These are phyloP conservation scores for Phaethon lepturus DNA, from an alignment of 2,113 vertebrate species.

Conservation along the genomic window DNA sequence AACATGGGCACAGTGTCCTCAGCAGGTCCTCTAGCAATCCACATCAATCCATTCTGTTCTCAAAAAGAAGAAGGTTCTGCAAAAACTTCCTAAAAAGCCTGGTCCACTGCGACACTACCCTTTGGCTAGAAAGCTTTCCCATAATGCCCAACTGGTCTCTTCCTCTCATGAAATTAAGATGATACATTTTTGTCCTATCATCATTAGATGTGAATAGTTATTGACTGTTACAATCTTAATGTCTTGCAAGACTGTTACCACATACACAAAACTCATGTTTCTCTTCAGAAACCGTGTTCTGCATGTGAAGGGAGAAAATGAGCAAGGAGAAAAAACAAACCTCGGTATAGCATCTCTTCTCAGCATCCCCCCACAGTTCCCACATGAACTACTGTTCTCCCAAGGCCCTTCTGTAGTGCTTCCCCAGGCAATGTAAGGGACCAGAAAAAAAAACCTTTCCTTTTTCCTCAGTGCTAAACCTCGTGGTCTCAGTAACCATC, in stretches of 20 bases:
- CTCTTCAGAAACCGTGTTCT: background rate
- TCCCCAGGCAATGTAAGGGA: background rate
- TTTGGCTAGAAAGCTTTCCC: background rate
- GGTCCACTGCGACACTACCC: fast-evolving
- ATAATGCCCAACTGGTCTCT: background rate
- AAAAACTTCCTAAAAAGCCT: background rate
- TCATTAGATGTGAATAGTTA: background rate
- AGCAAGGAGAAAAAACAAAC: background rate
- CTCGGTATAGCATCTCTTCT: background rate
- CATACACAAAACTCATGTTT: background rate
- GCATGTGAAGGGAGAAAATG: background rate
- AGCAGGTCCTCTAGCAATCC: background rate
- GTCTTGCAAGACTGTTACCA: background rate
- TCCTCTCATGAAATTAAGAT: background rate
- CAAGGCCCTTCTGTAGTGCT: background rate
- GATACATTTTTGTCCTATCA: background rate
- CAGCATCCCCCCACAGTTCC: background rate
- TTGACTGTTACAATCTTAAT: background rate
- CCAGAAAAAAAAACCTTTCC: background rate
- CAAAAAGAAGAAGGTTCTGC: background rate
- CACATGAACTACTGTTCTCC: background rate
- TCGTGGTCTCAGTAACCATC: background rate
- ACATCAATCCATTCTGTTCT: background rate
- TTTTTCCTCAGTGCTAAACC: background rate
- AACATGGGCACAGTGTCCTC: background rate